Base-by-base conservation (phyloP, 2,113 vertebrate species). In the Cololabis saira region DNA sequence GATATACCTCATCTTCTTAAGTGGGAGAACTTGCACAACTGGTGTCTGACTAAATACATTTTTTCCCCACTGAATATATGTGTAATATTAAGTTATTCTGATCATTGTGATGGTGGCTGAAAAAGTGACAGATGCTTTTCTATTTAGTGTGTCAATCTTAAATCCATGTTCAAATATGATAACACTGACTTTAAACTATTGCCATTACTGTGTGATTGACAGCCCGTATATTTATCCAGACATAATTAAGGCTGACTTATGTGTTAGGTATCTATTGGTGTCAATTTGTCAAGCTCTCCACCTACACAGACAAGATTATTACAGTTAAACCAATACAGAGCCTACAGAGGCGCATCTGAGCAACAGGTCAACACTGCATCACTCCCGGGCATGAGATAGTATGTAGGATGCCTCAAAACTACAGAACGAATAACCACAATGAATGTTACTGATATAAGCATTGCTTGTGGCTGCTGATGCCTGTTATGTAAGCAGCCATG, bases 271-370 rank as follows among this genome's bases (percentile, higher is more conserved):
- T 16, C n/a, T 9, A 63, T 17, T 52, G 18, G 48, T 42, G 49
- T 52, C 21, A 17, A 15, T 43, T 52, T 18, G 21, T 42, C 7
- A 53, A 30, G 40, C 37, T 17, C 21, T 64, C 37, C 21, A 33
- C 37, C 61, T 30, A 52, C 40, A 7, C 22, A 9, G 40, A 43
- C 12, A 64, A 52, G 61, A 64, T 64, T 24, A 53, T 63, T 19
- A n/a, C 40, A 52, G 44, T 65, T 45, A 44, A 65, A 65, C 41
- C 50, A 65, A 54, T 41, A 11, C 37, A 9, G n/a, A 65, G 40
- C 13, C 61, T 5, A 41, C 48, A 14, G 61, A 52, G 40, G 22
- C 40, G 42, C 22, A 45, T 18, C 41, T 54, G 33, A 33, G 41
- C 40, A 30, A 18, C 37, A 41, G 42, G 60, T 33, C 48, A 7